Conservation (phyloP, 2,888 invertebrate genomes). For the Cephus runcator region DNA sequence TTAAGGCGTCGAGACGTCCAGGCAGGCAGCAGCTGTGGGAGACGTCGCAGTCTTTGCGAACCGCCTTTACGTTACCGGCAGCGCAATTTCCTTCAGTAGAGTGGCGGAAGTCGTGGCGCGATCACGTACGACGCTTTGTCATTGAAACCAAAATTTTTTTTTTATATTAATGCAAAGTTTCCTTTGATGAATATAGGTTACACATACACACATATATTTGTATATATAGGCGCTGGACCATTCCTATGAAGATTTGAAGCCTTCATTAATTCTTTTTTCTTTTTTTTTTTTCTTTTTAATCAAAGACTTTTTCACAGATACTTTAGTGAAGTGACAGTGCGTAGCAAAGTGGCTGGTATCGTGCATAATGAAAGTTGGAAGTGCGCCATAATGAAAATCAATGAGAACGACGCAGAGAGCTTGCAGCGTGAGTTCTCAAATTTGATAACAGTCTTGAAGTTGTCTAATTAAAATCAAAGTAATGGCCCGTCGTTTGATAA, state of each 20-base stretch:
- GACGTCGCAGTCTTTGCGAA: not conserved
- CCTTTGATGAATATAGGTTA: not conserved
- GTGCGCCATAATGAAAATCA: constrained; percentile 44
- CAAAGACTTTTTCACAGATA: not conserved
- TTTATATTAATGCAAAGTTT: not conserved
- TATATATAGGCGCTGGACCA: not conserved
- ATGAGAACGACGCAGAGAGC: constrained; percentile 35
- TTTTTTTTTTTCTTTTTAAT: not conserved
- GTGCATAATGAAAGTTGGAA: not conserved
- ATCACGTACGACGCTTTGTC: not conserved
- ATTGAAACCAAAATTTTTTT: not conserved
- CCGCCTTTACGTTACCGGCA: not conserved
- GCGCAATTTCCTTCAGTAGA: not conserved
- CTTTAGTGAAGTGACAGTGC: not conserved
- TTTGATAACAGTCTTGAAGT: not conserved
- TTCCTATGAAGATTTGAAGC: too few relatives aligned
- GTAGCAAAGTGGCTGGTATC: not conserved
- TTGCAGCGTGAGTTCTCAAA: constrained; percentile 41
- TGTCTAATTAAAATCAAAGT: not conserved
- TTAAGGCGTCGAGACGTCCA: not conserved
- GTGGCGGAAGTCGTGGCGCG: not conserved
- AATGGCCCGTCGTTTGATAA: too few relatives aligned
- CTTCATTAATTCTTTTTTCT: not conserved
- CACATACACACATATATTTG: not conserved
- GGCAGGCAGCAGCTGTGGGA: not conserved